Evolutionary conservation across 2,113 vertebrate genomes (phyloP), one percentile per base, ranked within the genome.

Genomic region (Cygnus buccinator): DNA sequence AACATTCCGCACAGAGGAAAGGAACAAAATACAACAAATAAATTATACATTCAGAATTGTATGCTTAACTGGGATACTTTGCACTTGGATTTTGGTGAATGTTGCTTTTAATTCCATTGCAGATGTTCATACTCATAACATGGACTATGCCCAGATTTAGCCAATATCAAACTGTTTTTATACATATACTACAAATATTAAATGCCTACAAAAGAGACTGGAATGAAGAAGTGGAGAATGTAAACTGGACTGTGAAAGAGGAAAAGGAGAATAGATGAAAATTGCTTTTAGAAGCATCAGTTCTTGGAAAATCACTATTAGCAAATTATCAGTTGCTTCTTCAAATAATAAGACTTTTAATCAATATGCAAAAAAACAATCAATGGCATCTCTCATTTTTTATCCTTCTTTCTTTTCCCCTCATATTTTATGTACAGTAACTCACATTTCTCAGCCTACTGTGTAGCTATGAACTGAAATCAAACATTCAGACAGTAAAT

Each of bases 51-150:
- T 96, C 94, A 91, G 93, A 94, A 94, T 95, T 4, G 11, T 92
- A 76, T 96, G 89, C 77, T 94, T 91, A 94, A 89, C 91, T 94
- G 91, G 81, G 91, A 87, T 94, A 89, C 89, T 94, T 96, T 0
- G 15, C 92, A 87, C 94, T 94, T 91, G 89, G 94, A 96, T 96
- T 97, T 96, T 91, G 94, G 94, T 96, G 93, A 97, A 95, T 94
- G 88, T 86, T 3, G 26, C 95, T 96, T 96, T 94, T 90, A 96
- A 96, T 94, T 94, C 94, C 89, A 93, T 93, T 97, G 94, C 95
- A 97, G 94, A 95, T 96, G 92, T 96, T 89, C 74, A 4, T 94
- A 95, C 96, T 96, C 96, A 97, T 92, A 93, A 91, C 91, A 96
- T 6, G 37, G 73, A 87, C 62, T 84, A 37, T 82, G 81, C 86